phyloP scores from a whole-genome alignment of 2,888 invertebrate genomes.

The Phanerotoma sp. region DNA sequence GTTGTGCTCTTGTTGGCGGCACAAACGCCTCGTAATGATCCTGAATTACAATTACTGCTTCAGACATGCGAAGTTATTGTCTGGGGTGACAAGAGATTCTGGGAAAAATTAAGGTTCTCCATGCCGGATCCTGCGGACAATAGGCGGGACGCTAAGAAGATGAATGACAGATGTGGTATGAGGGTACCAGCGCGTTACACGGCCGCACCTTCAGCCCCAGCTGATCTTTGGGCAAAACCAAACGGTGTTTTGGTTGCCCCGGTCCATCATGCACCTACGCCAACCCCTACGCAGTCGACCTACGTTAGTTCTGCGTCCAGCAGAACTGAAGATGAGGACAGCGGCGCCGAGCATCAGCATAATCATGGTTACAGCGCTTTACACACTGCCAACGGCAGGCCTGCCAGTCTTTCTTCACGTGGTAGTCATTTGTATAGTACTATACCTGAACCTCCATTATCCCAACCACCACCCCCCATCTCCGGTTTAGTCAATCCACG shows the following conservation, averaged over 20 bases:
- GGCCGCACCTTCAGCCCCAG: slow-evolving; percentile 70
- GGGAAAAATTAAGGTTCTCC: slow-evolving; percentile 77
- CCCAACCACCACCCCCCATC: slow-evolving; percentile 40
- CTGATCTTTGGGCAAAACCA: slow-evolving; percentile 65
- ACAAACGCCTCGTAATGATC: slow-evolving; percentile 69
- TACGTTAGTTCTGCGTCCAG: slow-evolving; percentile 63
- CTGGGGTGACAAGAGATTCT: slow-evolving; percentile 79
- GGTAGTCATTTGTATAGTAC: slow-evolving; percentile 56
- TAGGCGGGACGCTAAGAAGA: slow-evolving; percentile 34
- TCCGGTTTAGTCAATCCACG: slow-evolving; percentile 44
- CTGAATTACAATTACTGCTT: slow-evolving; percentile 72
- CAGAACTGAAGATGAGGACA: slow-evolving; percentile 66
- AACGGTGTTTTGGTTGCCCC: slow-evolving; percentile 54
- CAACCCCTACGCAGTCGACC: slow-evolving; percentile 67
- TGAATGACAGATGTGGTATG: slow-evolving; percentile 54
- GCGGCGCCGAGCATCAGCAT: slow-evolving; percentile 63
- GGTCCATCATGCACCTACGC: slow-evolving; percentile 60
- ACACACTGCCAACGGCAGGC: slow-evolving; percentile 44
- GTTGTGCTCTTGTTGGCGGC: slow-evolving; percentile 63
- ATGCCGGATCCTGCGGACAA: slow-evolving; percentile 72
- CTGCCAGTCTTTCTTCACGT: slow-evolving; percentile 52
- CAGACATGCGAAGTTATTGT: slow-evolving; percentile 72
- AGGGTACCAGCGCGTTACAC: slow-evolving; percentile 66
- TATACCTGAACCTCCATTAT: slow-evolving; percentile 53
- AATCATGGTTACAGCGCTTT: slow-evolving; percentile 59